Evolutionary conservation across 2,888 invertebrate species (phyloP).

Genomic region (Eupithecia dodoneata): DNA sequence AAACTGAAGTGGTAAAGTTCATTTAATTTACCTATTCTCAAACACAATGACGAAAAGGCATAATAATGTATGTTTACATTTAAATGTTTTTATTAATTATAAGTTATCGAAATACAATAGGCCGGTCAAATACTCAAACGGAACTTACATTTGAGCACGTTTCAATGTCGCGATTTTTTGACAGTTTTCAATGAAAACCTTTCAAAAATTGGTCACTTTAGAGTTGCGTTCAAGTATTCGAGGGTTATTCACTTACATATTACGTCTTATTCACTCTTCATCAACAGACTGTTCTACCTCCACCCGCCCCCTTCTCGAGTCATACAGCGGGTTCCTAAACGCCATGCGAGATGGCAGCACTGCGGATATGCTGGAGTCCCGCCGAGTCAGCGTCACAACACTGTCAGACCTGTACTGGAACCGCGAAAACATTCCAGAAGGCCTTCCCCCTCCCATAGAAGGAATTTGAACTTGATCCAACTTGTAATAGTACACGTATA

Average conservation of each 20-base stretch:
- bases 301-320: slow-evolving; percentile 71
- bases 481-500: slow-evolving; percentile 72
- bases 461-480: slow-evolving; percentile 55
- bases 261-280: slow-evolving; percentile 51
- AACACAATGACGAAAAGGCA: neutral
- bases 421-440: slow-evolving; percentile 59
- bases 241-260: no score
- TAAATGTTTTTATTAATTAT: neutral
- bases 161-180: no score
- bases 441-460: slow-evolving; percentile 43
- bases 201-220: no score
- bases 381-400: slow-evolving; percentile 70
- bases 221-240: no score
- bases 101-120: neutral
- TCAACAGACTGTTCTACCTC: slow-evolving; percentile 58
- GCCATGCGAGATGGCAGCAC: slow-evolving; percentile 58
- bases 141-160: no score
- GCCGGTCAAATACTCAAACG: no score
- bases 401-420: slow-evolving; percentile 72
- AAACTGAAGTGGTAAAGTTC: neutral
- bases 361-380: slow-evolving; percentile 60
- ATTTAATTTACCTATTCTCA: neutral
- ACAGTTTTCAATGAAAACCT: no score
- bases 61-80: neutral
- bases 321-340: slow-evolving; percentile 75